Evolutionary conservation across 2,113 vertebrate species (phyloP), one percentile per base, ranked within the genome.

Genomic region (Pachycephala philippinensis): DNA sequence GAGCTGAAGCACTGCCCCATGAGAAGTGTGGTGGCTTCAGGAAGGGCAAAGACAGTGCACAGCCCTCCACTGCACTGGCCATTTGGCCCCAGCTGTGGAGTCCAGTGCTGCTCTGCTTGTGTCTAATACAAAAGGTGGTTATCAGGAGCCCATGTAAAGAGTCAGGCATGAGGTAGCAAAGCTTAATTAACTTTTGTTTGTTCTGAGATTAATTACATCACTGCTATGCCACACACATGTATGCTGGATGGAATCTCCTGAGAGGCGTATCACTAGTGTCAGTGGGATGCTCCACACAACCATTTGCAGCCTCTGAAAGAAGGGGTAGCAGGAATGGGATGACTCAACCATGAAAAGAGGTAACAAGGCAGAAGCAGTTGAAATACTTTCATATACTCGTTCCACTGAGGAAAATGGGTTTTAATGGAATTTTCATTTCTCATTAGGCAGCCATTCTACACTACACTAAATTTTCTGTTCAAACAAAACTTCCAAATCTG

Each of bases 181-280:
- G 22, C 45, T 85, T 72, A 49, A 92, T 92, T 52, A 57, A 47
- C 52, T 85, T 76, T 13, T 39, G 10, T 56, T 89, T 79, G 30
- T 84, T 93, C 57, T 80, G 71, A 69, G 70, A 57, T 76, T 64
- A 69, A 57, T 21, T 72, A 11, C 9, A 35, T 69, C 66, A 18
- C n/a, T 1, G 0, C 11, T 15, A 5, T 26, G 61, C 52, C 26
- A 24, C 31, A 3, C 5, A 17, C 37, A 13, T 0, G 1, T 4
- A 0, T 56, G 26, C n/a, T 49, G 53, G 39, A 30, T 80, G 37
- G 28, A 28, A 19, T 44, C 64, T 89, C 68, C 47, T 4, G 4
- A 65, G 50, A 69, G 33, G 8, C 26, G 86, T 49, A 8, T 16
- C 52, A 17, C 39, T 5, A 27, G 35, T 8, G 18, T 14, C 4